Conservation (phyloP, 2,113 vertebrate genomes). For the Heterocephalus glaber region DNA sequence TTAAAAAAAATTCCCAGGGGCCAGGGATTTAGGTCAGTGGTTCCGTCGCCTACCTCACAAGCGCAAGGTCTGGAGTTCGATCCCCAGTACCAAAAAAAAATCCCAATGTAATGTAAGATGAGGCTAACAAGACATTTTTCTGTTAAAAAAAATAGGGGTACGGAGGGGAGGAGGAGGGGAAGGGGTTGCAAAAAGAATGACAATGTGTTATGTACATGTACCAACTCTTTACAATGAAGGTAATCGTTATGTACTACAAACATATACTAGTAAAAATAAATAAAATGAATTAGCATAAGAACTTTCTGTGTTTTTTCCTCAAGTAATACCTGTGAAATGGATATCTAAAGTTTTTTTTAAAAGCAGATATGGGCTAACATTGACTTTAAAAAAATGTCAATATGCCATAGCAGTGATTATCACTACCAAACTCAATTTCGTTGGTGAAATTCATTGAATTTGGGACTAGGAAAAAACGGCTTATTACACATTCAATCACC, state of each 20-base stretch:
- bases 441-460: constrained; percentile 35
- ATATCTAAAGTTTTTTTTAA: constrained; percentile 1
- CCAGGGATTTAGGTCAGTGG: too few relatives aligned
- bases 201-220: background rate
- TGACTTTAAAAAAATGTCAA: background rate
- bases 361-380: background rate
- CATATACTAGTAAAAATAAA: background rate
- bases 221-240: background rate
- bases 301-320: background rate
- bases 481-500: constrained; percentile 9
- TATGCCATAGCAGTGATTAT: background rate
- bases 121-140: background rate
- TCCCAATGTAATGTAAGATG: background rate
- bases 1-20: background rate
- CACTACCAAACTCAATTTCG: constrained; percentile 53
- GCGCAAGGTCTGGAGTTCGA: too few relatives aligned
- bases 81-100: too few relatives aligned
- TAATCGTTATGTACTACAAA: background rate
- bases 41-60: too few relatives aligned
- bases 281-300: background rate
- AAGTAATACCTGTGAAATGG: background rate
- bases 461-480: background rate
- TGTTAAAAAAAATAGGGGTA: background rate
- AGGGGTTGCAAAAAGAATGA: too few relatives aligned
- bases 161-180: background rate